Evolutionary conservation across 1,140 invertebrate species (phyloP).

Genomic region (Drosophila kurseongensis): DNA sequence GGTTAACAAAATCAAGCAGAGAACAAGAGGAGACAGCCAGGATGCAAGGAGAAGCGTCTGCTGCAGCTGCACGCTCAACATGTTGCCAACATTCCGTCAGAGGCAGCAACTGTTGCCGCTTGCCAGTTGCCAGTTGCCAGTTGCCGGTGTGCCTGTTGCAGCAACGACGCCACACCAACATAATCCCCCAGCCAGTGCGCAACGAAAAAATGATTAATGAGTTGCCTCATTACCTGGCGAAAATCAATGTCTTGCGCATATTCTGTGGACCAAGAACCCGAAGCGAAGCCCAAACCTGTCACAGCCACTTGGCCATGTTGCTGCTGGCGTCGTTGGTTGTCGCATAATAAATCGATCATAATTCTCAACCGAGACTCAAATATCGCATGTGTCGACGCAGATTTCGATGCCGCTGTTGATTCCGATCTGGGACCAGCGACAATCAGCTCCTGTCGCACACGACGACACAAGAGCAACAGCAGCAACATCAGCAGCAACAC

Average conservation of each 20-base stretch:
- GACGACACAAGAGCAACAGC: slow-evolving; percentile 27
- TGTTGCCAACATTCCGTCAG: slow-evolving; percentile 79
- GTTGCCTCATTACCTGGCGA: slow-evolving; percentile 81
- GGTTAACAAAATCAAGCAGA: slow-evolving; percentile 81
- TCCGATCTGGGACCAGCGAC: slow-evolving; percentile 51
- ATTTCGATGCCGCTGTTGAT: slow-evolving; percentile 47
- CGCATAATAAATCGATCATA: slow-evolving; percentile 83
- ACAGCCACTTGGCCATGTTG: slow-evolving; percentile 53
- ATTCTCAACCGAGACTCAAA: slow-evolving; percentile 67
- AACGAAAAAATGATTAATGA: slow-evolving; percentile 81
- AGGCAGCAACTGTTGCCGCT: slow-evolving; percentile 39
- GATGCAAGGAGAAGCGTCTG: slow-evolving; percentile 7
- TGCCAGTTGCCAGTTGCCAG: background rate
- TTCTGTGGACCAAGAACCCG: slow-evolving; percentile 64
- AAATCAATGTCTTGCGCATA: slow-evolving; percentile 80
- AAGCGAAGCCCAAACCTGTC: slow-evolving; percentile 47
- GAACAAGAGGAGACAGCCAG: slow-evolving; percentile 46
- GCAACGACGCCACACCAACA: slow-evolving; percentile 29
- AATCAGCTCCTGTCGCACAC: slow-evolving; percentile 70
- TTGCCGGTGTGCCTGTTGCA: slow-evolving; percentile 20
- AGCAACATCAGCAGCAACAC: slow-evolving; percentile 14
- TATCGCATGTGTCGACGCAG: slow-evolving; percentile 66
- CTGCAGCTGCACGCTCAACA: slow-evolving; percentile 68
- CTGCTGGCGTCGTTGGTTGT: slow-evolving; percentile 32
- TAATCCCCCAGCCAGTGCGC: slow-evolving; percentile 61